Base-by-base conservation (phyloP, 2,888 invertebrate species). In the Boloria euphrosyne region DNA sequence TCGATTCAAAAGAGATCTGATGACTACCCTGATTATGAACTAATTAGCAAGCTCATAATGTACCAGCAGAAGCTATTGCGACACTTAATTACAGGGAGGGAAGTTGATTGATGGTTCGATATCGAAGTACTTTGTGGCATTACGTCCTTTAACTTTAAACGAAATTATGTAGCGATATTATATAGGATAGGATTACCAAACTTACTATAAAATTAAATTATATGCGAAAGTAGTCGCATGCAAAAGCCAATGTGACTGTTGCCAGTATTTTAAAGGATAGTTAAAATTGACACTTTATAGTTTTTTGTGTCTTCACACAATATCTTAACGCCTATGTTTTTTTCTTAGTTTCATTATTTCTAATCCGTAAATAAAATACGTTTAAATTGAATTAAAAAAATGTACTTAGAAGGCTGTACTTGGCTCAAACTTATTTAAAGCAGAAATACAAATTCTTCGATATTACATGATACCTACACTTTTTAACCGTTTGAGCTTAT, bases 61-160 rank as follows among this genome's bases (percentile, higher is more conserved):
- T 55, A 46, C 63, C 51, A 62, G 71, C 50, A 50, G 51, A 22
- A n/a, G 5, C 14, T 52, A 59, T 66, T 63, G 60, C 61, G 52
- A 65, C 61, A 68, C 73, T 73, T 74, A 73, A 74, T 74, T 74
- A 73, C 71, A 54, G 52, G 57, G 64, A 66, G 69, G 64, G 31
- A 38, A 38, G 66, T 59, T 73, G 75, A 75, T 74, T 73, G 73
- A 74, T 74, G 71, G 69, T 65, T 65, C 62, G 61, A 51, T 50
- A 61, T 69, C 66, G 60, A 67, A 47, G 62, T 47, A 61, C 60
- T 58, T 49, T 54, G 62, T 46, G 44, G 49, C 60, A 59, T 38
- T 47, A 44, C 62, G 50, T 58, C 60, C 49, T 60, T 38, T 60
- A 60, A 60, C 38, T 60, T 60, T 47, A 52, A 38, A 52, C 59